These are phyloP conservation scores for Pomatorhinus ruficollis DNA, from an alignment of 2,113 vertebrate species.

Conservation along the genomic window DNA sequence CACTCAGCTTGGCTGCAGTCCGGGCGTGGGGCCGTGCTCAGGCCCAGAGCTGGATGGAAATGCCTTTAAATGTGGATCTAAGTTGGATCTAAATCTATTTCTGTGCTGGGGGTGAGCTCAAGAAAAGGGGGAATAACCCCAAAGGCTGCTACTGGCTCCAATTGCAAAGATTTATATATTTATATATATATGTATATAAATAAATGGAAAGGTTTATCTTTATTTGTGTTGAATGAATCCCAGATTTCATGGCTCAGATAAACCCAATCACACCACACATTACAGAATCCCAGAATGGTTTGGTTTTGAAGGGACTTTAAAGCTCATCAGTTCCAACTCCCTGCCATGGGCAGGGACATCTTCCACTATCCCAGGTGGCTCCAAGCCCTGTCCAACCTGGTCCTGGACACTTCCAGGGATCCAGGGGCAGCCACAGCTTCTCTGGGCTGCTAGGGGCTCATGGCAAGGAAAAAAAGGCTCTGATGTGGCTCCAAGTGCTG, in stretches of 20 bases:
- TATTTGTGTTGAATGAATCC: background rate
- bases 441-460: background rate
- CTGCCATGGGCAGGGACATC: background rate
- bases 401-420: background rate
- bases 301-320: background rate
- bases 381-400: fast-evolving
- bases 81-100: background rate
- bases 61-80: background rate
- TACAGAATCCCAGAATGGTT: background rate
- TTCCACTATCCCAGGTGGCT: fast-evolving
- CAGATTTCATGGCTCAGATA: background rate
- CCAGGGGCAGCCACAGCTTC: background rate
- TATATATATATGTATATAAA: background rate
- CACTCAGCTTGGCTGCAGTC: background rate
- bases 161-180: background rate
- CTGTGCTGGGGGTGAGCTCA: background rate
- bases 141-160: background rate
- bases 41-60: background rate
- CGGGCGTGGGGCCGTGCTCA: background rate
- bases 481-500: background rate
- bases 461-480: background rate
- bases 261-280: fast-evolving
- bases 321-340: background rate
- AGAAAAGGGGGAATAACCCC: background rate
- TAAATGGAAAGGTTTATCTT: background rate